Percentiles rank a stretch among this genome's conserved stretches.
Evolutionary conservation across 2,113 vertebrate genomes (phyloP).

Genomic region (Sisor rabdophorus): DNA sequence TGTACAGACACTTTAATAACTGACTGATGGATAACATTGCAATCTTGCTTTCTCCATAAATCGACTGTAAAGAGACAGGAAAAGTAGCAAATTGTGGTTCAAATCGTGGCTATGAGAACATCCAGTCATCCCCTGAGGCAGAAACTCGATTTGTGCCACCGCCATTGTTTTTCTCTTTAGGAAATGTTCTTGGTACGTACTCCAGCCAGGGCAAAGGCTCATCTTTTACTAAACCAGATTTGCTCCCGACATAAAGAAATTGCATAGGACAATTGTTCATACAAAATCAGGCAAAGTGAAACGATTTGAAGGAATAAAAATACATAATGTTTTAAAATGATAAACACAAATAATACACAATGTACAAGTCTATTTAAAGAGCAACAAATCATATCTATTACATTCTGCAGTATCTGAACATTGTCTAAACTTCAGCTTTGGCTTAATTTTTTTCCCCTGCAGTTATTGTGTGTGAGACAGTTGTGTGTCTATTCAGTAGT

Average conservation of each 20-base stretch:
- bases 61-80: slow-evolving; percentile 14
- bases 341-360: slow-evolving; percentile 36
- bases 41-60: background rate
- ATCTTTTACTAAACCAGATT: slow-evolving; percentile 30
- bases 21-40: slow-evolving; percentile 7
- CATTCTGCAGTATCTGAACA: background rate
- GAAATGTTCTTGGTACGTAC: slow-evolving; percentile 30
- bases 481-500: slow-evolving; percentile 21
- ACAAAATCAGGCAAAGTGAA: slow-evolving; percentile 25
- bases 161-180: slow-evolving; percentile 21
- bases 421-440: slow-evolving; percentile 28
- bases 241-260: slow-evolving; percentile 19
- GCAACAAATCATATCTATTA: background rate
- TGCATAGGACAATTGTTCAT: slow-evolving; percentile 43
- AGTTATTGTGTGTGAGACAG: background rate
- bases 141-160: slow-evolving; percentile 18
- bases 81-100: background rate
- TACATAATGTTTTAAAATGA: slow-evolving; percentile 8
- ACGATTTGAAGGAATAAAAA: background rate
- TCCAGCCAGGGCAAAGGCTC: slow-evolving; percentile 22
- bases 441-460: slow-evolving; percentile 17
- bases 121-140: slow-evolving; percentile 36
- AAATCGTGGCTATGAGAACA: slow-evolving; percentile 30
- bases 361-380: slow-evolving; percentile 24
- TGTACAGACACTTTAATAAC: slow-evolving; percentile 20